Percentiles rank a stretch among this genome's conserved stretches.
Conservation (phyloP, 2,888 invertebrate genomes). For the Globia sparganii region DNA sequence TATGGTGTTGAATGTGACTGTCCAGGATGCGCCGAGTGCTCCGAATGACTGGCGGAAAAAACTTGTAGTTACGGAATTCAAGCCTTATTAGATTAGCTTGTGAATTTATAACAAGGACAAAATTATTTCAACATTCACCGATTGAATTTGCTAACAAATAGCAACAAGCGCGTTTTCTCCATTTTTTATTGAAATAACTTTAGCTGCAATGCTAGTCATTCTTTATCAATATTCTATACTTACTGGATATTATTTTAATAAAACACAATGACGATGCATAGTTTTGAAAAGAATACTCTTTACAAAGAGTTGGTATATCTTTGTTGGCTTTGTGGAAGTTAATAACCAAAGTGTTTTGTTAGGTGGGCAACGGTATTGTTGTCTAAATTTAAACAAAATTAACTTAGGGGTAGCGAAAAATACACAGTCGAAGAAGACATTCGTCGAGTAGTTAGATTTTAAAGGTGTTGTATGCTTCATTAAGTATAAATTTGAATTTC, state of each 20-base stretch:
- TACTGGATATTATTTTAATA: conserved; percentile 21
- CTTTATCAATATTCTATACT: conserved; percentile 3
- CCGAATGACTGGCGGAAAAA: too few relatives aligned
- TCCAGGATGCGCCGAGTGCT: too few relatives aligned
- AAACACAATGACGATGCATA: conserved; percentile 35
- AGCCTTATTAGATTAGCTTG: background rate
- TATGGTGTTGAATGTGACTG: too few relatives aligned
- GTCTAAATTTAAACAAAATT: conserved; percentile 1
- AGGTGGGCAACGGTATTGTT: background rate
- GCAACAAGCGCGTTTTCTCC: background rate
- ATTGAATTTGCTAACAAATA: background rate
- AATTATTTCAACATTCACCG: background rate
- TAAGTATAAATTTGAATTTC: background rate
- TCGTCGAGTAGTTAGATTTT: background rate
- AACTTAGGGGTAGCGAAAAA: conserved; percentile 7
- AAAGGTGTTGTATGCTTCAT: background rate
- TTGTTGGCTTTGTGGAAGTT: conserved; percentile 25
- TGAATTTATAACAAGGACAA: background rate
- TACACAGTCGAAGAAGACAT: background rate
- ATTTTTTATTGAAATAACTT: background rate
- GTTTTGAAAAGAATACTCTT: background rate
- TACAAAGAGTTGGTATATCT: conserved; percentile 8
- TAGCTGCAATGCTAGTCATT: background rate
- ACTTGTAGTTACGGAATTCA: background rate
- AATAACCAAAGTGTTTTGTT: conserved; percentile 28